These are phyloP conservation scores for Trissolcus brochymenae DNA, from an alignment of 2,888 invertebrate genomes.

Conservation along the genomic window DNA sequence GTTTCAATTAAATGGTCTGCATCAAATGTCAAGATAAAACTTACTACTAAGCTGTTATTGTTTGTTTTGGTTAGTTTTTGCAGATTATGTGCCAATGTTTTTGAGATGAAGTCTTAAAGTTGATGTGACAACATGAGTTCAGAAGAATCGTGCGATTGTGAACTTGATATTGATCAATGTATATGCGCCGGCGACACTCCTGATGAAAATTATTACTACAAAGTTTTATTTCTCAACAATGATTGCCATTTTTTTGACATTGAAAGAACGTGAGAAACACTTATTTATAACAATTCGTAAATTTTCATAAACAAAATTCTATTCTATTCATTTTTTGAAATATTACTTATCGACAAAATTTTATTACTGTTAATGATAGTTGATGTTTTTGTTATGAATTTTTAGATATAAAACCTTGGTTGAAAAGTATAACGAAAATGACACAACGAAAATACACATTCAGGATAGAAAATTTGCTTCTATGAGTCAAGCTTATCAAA, in stretches of 20 bases:
- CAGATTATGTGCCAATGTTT: not conserved
- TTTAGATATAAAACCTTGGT: slow-evolving; percentile 79
- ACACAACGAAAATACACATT: slow-evolving; percentile 65
- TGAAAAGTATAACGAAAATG: slow-evolving; percentile 80
- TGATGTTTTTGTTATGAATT: not conserved
- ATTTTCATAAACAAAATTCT: too few relatives aligned
- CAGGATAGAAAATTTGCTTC: slow-evolving; percentile 77
- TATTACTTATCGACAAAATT: too few relatives aligned
- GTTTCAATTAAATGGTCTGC: too few relatives aligned
- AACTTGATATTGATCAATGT: not conserved
- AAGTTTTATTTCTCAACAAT: slow-evolving; percentile 83
- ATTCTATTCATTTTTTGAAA: too few relatives aligned
- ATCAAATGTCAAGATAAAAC: too few relatives aligned
- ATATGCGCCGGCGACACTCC: too few relatives aligned
- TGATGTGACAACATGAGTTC: not conserved
- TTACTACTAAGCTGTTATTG: too few relatives aligned
- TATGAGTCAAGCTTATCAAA: slow-evolving; percentile 85
- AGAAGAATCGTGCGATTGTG: not conserved
- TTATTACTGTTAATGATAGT: too few relatives aligned
- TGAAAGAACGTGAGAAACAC: slow-evolving; percentile 81
- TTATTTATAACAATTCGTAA: not conserved
- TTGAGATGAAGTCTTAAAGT: not conserved
- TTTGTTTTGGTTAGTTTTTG: too few relatives aligned
- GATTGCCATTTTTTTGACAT: slow-evolving; percentile 83
- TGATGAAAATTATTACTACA: slow-evolving; percentile 81